Base-by-base conservation (phyloP, 2,888 invertebrate genomes). In the Phyto melanocephala region DNA sequence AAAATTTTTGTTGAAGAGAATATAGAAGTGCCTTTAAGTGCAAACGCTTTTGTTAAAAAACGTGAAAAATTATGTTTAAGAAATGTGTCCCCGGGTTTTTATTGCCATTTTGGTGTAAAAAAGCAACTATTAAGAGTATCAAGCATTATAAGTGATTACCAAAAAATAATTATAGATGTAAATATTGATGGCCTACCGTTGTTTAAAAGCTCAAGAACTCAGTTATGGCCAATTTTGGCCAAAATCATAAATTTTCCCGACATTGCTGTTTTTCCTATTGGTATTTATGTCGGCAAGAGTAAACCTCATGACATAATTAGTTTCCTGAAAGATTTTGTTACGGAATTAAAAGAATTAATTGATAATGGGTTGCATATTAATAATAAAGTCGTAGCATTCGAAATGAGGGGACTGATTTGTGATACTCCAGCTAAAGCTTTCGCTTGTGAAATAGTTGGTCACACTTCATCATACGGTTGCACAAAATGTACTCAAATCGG, bases 121-220 rank as follows among this genome's bases (percentile, higher is more conserved):
- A n/a, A n/a, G n/a, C n/a, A n/a, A n/a, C n/a, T 67, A 11, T n/a
- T 37, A 58, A 79, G 71, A 52, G 47, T 47, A 1, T 50, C 60
- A 13, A 33, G 10, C 35, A 33, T 65, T 6, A 33, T 76, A 35
- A 58, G 20, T 11, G 67, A 28, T 60, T 60, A 15, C 17, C 1
- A 62, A 15, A 56, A 68, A 52, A 72, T 79, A 33, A 8, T 24
- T 7, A 35, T 70, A 28, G 70, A 80, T 50, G 50, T 75, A 8
- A 80, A 80, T 56, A 80, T 80, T 62, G 74, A 74, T 37, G 74
- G 79, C 33, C 56, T 79, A 40, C 72, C 74, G 0, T 68, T 80
- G 42, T 74, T 45, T 37, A 74, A 58, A 68, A n/a, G n/a, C n/a
- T n/a, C n/a, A n/a, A n/a, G n/a, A n/a, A n/a, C n/a, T n/a, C n/a